Base-by-base conservation (phyloP, 2,113 vertebrate species). In the Mobula birostris region DNA sequence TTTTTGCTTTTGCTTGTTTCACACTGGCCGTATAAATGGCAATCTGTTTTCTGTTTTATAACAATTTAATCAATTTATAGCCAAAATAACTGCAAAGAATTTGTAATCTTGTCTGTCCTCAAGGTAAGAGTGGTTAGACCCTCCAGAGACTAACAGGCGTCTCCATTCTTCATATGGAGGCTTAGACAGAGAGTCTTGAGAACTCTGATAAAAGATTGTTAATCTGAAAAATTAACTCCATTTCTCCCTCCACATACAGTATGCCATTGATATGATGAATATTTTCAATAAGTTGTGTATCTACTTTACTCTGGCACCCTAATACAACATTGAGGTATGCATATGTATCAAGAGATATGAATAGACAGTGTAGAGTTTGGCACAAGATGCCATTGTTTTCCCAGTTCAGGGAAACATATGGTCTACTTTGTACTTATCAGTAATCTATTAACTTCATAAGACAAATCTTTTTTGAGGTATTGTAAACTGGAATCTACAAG, bases 11-110 rank as follows among this genome's bases (percentile, higher is more conserved):
- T 32, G 61, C 63, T 68, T 32, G 19, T 90, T 32, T 32, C 85
- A 66, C 32, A 63, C 61, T 11, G 15, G 85, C 29, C 85, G 17
- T 29, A 87, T 66, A 36, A 74, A 66, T 68, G 61, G 29, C 29
- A 90, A 66, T 6, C 2, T 15, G 17, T 90, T 90, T 90, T 90
- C 85, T 66, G 61, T 68, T 90, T 90, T 63, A 90, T 66, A 90
- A 90, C 29, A 90, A 68, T 32, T 32, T 11, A n/a, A 15, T 58
- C 82, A 11, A 63, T 15, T 61, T 17, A 29, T 14, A 88, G 7
- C 48, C 27, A 12, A 63, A 61, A 88, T 61, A 61, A 88, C n/a
- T n/a, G 27, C 9, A 63, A 15, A 61, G 9, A 14, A 63, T 88
- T 88, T 27, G 14, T 6, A n/a, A 12, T n/a, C n/a, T 63, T 2